Percentiles rank a stretch among this genome's conserved stretches.
Evolutionary conservation across 2,888 invertebrate species (phyloP).

Genomic region (Rotaria macrura): DNA sequence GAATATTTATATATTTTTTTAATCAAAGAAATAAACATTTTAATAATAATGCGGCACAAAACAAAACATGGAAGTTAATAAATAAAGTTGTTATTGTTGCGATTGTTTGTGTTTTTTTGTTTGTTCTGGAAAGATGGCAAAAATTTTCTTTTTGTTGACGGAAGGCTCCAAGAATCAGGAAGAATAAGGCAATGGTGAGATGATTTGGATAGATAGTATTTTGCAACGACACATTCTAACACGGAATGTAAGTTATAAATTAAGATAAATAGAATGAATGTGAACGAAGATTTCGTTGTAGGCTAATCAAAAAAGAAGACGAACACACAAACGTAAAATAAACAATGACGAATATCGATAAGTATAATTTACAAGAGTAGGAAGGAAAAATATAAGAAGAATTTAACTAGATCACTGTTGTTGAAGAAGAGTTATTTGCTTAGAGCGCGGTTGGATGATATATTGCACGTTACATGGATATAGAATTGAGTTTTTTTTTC

Average conservation of each 20-base stretch:
- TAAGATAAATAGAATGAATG: neutral
- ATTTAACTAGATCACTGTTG: neutral
- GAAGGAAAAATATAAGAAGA: neutral
- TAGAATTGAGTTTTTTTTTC: neutral
- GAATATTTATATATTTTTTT: neutral
- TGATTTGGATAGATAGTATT: neutral
- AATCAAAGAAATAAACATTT: constrained; percentile 7
- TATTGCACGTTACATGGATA: neutral
- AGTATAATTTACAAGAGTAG: too few species aligned
- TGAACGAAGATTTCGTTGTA: neutral
- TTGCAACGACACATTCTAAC: neutral
- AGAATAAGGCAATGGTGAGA: neutral
- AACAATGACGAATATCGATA: neutral
- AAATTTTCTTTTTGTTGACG: neutral
- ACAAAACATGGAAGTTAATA: constrained; percentile 2
- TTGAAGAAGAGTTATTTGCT: neutral
- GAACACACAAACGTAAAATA: neutral
- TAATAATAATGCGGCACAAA: neutral
- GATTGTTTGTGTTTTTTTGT: neutral
- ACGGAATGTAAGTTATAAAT: constrained; percentile 2
- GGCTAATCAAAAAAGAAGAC: neutral
- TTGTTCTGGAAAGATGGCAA: neutral
- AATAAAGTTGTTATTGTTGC: neutral
- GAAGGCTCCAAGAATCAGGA: neutral
- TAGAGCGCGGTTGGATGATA: neutral